Evolutionary conservation across 2,113 vertebrate species (phyloP), one percentile per base, ranked within the genome.

Genomic region (Muntiacus reevesi): DNA sequence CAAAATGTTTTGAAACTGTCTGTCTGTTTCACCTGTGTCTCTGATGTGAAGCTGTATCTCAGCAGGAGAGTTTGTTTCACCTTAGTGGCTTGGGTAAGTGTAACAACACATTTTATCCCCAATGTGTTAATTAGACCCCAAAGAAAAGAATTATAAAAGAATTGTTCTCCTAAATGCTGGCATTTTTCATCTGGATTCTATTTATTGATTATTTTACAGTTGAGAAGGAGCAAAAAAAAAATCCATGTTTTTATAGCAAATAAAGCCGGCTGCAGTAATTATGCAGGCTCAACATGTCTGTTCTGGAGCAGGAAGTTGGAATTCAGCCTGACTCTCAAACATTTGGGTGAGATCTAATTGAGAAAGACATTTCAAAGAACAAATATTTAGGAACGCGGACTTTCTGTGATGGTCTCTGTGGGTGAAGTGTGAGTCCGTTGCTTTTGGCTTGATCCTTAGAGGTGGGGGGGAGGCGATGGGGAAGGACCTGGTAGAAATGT

Each of bases 121-220:
- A 14, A 71, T 47, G 89, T 92, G 87, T 97, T 98, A 95, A 98
- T 98, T 97, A 97, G 97, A 54, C 74, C 81, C 97, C 0, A 94
- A 98, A 98, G 97, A 97, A 96, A 97, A 97, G 95, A 97, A 88
- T 89, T 64, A 36, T 97, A 96, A 92, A 98, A 95, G 54, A 89
- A 78, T 98, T 97, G 97, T 98, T 98, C 91, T 97, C 87, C 92
- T 97, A 98, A 98, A 98, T 81, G 96, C 87, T 82, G 40, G 84
- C 79, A 95, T 98, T 98, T 98, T 98, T 98, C 97, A 98, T 98
- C 92, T 97, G 90, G 92, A 98, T 98, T 96, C 97, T 98, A 92
- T 96, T 94, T 98, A 98, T 98, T 33, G 98, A 98, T 98, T 98
- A 97, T 98, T 98, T 97, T 98, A 97, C 90, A 97, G 94, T 95